Percentiles rank a stretch among this genome's conserved stretches.
Conservation (phyloP, 1,140 invertebrate species). For the Pseudomyrmex gracilis region DNA sequence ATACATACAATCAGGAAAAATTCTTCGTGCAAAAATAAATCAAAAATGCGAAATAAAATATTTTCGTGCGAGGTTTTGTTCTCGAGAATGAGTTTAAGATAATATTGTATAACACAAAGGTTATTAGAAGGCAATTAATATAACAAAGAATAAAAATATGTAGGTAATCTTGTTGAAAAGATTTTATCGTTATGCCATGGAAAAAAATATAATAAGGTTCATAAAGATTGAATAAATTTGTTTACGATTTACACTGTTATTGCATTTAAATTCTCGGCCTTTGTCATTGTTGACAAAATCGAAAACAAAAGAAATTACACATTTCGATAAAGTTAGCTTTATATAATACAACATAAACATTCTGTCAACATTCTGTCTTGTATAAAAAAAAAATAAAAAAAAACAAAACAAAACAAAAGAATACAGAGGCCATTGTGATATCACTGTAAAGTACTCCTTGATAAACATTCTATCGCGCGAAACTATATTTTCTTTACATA, state of each 20-base stretch:
- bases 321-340: constrained; percentile 59
- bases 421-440: background rate
- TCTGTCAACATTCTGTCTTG: constrained; percentile 60
- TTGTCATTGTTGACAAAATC: constrained; percentile 49
- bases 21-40: too few relatives aligned
- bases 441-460: background rate
- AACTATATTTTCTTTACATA: constrained; percentile 27
- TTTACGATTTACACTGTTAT: background rate
- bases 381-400: constrained; percentile 62
- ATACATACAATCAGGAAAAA: too few relatives aligned
- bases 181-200: too few relatives aligned
- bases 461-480: background rate
- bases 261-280: constrained; percentile 13
- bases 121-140: too few relatives aligned
- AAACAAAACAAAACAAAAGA: background rate
- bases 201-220: too few relatives aligned
- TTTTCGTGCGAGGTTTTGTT: too few relatives aligned
- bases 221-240: too few relatives aligned
- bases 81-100: too few relatives aligned
- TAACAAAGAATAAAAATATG: too few relatives aligned
- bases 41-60: too few relatives aligned
- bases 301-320: constrained; percentile 24
- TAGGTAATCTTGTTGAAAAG: too few relatives aligned
- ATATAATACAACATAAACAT: constrained; percentile 68
- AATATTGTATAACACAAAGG: too few relatives aligned